A percentile compares a stretch with the other conserved stretches of the same genome.
Evolutionary conservation across 2,113 vertebrate species (phyloP).

Genomic region (Hepsetus odoe): DNA sequence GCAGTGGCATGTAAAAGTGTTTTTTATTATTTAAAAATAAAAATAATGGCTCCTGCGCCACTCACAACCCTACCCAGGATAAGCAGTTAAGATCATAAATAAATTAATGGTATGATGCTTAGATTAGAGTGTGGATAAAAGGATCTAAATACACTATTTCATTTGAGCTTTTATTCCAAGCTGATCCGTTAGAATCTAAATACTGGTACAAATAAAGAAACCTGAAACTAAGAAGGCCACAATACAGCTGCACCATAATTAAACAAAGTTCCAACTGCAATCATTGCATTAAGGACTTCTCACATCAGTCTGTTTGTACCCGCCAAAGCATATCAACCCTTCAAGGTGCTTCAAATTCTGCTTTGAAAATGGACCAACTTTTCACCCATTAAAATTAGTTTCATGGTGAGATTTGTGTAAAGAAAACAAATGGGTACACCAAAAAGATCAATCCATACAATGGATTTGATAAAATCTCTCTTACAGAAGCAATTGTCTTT

Average conservation of each 20-base stretch:
- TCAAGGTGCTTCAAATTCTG: background rate
- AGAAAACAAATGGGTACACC: background rate
- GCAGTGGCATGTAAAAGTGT: too few species aligned
- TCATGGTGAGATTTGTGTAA: background rate
- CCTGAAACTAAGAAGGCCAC: too few species aligned
- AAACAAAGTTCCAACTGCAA: background rate
- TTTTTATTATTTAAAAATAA: too few species aligned
- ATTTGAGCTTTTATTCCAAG: background rate
- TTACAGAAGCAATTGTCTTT: background rate
- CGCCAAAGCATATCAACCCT: background rate
- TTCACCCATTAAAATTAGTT: background rate
- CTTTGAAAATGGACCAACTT: background rate
- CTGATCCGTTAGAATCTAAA: background rate
- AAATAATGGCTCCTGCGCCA: too few species aligned
- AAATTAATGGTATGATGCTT: too few species aligned
- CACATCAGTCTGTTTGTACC: background rate
- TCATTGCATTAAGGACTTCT: constrained; percentile 1
- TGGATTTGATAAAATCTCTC: background rate
- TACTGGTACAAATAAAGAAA: too few species aligned
- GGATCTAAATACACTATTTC: too few species aligned
- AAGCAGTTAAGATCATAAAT: too few species aligned
- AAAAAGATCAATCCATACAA: background rate
- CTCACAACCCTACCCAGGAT: too few species aligned
- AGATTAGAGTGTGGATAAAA: too few species aligned
- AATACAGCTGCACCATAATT: background rate